Conservation (phyloP, 2,113 vertebrate species). For the Pseudopodoces humilis region DNA sequence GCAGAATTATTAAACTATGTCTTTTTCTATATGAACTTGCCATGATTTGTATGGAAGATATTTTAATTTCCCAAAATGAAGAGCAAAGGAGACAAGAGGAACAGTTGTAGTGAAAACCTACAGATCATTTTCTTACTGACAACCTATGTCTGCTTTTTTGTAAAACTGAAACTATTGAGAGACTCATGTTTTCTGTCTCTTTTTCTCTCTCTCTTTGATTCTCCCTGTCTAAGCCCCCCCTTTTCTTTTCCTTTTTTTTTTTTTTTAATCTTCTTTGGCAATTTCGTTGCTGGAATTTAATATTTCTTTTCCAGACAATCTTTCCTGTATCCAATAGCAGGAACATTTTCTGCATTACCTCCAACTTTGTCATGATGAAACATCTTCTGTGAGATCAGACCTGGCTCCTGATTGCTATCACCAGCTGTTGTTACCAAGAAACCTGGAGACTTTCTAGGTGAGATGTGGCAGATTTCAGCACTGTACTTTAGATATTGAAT, state of each 20-base stretch:
- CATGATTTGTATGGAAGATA: neutral
- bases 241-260: neutral
- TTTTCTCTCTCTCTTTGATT: neutral
- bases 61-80: neutral
- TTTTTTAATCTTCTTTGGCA: neutral
- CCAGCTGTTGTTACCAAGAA: neutral
- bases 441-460: neutral
- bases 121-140: neutral
- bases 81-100: neutral
- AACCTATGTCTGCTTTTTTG: neutral
- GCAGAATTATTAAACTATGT: neutral
- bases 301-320: neutral
- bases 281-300: neutral
- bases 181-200: neutral
- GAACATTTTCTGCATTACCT: fast-evolving
- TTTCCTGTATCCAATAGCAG: neutral
- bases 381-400: neutral
- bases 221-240: neutral
- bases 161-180: neutral
- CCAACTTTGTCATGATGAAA: neutral
- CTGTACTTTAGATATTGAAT: neutral
- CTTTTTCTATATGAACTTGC: neutral
- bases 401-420: neutral
- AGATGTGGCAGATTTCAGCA: neutral
- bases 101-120: neutral